phyloP scores from a whole-genome alignment of 2,797 vertebrate species.

The Allobates femoralis region DNA sequence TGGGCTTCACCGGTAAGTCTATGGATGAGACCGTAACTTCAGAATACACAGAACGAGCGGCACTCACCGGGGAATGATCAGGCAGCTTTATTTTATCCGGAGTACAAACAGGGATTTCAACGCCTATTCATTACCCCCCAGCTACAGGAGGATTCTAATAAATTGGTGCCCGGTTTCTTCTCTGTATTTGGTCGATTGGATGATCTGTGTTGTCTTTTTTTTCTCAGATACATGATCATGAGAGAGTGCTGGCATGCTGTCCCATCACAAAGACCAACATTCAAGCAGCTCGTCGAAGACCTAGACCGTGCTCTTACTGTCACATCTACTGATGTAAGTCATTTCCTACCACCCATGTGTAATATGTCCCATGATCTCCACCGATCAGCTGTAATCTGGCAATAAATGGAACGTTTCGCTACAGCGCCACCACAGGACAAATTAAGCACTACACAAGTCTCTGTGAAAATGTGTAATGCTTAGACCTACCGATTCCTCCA shows the following conservation, averaged over 20 bases:
- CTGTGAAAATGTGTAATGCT: neutral
- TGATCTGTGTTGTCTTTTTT: neutral
- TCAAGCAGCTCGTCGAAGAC: slow-evolving; percentile 97
- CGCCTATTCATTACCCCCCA: too few relatives aligned
- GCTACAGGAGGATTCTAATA: too few relatives aligned
- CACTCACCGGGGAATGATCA: too few relatives aligned
- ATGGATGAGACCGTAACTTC: too few relatives aligned
- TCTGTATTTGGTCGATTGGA: neutral
- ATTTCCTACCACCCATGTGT: neutral
- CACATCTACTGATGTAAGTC: slow-evolving; percentile 93
- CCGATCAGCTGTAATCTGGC: neutral
- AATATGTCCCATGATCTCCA: neutral
- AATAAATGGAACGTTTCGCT: neutral
- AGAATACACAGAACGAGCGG: too few relatives aligned
- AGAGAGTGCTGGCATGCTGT: slow-evolving; percentile 96
- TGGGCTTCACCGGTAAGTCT: neutral
- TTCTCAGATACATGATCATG: slow-evolving; percentile 96
- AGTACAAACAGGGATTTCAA: too few relatives aligned
- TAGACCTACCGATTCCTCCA: neutral
- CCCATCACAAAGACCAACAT: slow-evolving; percentile 94
- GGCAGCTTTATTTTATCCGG: too few relatives aligned
- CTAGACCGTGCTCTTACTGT: slow-evolving; percentile 92
- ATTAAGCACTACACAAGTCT: neutral
- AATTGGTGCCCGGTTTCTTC: too few relatives aligned
- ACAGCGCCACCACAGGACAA: neutral